These are phyloP conservation scores for Lasioglossum marginatum DNA, from an alignment of 2,888 invertebrate species.

Conservation along the genomic window DNA sequence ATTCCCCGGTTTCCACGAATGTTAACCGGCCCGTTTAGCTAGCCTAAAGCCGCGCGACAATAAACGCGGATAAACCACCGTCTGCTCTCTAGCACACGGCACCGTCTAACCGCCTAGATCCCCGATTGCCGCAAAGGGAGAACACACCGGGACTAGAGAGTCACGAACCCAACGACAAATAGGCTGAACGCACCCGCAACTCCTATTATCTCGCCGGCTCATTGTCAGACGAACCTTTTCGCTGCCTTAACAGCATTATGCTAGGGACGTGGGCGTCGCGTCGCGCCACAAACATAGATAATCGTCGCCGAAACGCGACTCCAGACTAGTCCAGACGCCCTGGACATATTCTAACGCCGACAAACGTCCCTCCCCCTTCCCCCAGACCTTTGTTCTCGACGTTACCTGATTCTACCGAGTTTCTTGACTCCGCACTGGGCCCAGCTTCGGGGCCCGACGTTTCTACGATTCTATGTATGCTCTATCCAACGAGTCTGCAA, in stretches of 20 bases:
- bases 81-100: slow-evolving; percentile 4
- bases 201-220: slow-evolving; percentile 42
- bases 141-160: slow-evolving; percentile 21
- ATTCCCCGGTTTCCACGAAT: slow-evolving; percentile 55
- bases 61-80: slow-evolving; percentile 51
- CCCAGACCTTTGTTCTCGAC: neutral
- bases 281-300: slow-evolving; percentile 31
- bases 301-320: slow-evolving; percentile 16
- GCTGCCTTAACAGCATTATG: slow-evolving; percentile 15
- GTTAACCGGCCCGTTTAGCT: slow-evolving; percentile 44
- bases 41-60: slow-evolving; percentile 52
- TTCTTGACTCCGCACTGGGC: neutral
- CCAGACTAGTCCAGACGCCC: slow-evolving; percentile 4
- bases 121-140: slow-evolving; percentile 31
- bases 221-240: slow-evolving; percentile 31
- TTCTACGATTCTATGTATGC: neutral
- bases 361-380: neutral
- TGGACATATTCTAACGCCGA: neutral
- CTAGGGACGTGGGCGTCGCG: slow-evolving; percentile 41
- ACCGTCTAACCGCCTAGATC: neutral
- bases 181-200: slow-evolving; percentile 52
- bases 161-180: slow-evolving; percentile 47
- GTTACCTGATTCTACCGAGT: neutral
- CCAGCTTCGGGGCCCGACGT: neutral
- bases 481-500: neutral